Evolutionary conservation across 2,113 vertebrate genomes (phyloP).

Genomic region (Microtus oregoni): DNA sequence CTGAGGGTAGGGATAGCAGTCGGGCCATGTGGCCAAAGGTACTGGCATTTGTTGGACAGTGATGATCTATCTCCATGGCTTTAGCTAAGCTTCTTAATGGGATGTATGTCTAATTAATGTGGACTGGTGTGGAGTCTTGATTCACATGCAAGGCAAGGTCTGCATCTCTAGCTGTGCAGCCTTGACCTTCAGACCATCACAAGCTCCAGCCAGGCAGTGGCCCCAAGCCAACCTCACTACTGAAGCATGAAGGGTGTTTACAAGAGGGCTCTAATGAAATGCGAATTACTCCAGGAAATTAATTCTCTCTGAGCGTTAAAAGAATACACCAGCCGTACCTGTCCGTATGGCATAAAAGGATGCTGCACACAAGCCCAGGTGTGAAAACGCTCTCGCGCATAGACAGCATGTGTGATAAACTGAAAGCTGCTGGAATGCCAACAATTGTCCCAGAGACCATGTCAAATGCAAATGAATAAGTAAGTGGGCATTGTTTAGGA

Average conservation of each 20-base stretch:
- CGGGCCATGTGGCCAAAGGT: neutral
- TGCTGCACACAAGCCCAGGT: rapidly evolving
- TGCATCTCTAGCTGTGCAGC: rapidly evolving
- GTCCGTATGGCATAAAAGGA: rapidly evolving
- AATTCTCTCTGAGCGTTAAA: rapidly evolving
- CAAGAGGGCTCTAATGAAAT: rapidly evolving
- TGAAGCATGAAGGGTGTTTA: neutral
- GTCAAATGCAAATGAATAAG: neutral
- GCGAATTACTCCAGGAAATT: neutral
- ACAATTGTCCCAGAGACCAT: neutral
- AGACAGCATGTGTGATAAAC: rapidly evolving
- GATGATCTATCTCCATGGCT: neutral
- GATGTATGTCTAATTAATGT: rapidly evolving
- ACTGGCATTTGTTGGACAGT: neutral
- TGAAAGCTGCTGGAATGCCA: rapidly evolving
- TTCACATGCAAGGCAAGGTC: neutral
- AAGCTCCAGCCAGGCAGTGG: rapidly evolving
- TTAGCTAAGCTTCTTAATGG: neutral
- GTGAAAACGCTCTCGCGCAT: rapidly evolving
- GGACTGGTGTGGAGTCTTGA: neutral
- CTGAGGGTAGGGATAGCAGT: rapidly evolving
- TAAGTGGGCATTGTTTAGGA: neutral
- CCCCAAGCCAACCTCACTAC: rapidly evolving
- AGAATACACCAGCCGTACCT: rapidly evolving
- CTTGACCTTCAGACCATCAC: rapidly evolving